phyloP scores from a whole-genome alignment of 2,113 vertebrate species.

The Hippocampus zosterae region DNA sequence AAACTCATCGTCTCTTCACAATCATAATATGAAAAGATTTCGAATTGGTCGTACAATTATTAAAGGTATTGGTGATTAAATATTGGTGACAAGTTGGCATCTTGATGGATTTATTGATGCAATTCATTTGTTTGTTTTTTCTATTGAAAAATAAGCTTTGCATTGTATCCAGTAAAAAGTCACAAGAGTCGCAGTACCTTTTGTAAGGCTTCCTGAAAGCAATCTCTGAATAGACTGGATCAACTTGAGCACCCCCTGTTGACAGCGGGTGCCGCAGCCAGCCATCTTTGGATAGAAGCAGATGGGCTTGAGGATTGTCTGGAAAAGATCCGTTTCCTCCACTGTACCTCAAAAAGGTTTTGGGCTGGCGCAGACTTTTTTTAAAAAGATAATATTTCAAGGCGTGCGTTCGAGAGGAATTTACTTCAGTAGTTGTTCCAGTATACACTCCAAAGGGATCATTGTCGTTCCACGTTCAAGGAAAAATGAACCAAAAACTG shows the following conservation, averaged over 20 bases:
- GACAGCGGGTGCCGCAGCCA: constrained; percentile 83
- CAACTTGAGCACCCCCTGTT: constrained; percentile 84
- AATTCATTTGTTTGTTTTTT: too few species aligned
- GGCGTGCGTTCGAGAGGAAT: neutral
- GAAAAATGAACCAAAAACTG: neutral
- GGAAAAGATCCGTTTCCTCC: constrained; percentile 11
- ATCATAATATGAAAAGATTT: too few species aligned
- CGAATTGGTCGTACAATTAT: too few species aligned
- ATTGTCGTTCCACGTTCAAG: neutral
- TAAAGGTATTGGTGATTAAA: too few species aligned
- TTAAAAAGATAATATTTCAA: neutral
- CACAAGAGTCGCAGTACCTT: constrained; percentile 76
- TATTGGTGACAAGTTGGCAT: too few species aligned
- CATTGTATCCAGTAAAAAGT: too few species aligned
- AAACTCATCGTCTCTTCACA: too few species aligned
- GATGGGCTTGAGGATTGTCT: neutral
- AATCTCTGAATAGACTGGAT: constrained; percentile 85
- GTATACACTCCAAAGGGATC: constrained; percentile 11
- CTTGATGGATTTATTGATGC: too few species aligned
- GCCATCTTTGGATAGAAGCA: constrained; percentile 72
- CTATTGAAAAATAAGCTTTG: neutral
- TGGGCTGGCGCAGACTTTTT: neutral
- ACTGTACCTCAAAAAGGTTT: constrained; percentile 4
- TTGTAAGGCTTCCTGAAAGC: constrained; percentile 85
- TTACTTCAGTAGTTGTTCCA: constrained; percentile 15